Conservation (phyloP, 2,113 vertebrate species). For the Pterophyllum scalare region DNA sequence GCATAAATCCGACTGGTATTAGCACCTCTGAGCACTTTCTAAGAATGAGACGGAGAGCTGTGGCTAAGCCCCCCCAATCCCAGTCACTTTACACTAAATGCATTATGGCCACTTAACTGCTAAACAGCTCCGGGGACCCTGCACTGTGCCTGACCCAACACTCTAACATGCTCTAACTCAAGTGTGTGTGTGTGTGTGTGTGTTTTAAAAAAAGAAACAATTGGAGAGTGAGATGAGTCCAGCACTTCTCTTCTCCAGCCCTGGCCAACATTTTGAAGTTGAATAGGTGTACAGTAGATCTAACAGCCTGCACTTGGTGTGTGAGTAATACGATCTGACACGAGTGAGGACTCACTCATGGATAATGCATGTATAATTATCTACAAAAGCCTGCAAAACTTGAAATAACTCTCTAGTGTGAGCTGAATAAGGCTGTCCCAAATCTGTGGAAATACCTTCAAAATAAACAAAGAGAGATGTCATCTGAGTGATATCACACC, state of each 20-base stretch:
- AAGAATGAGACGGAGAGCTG: conserved; percentile 62
- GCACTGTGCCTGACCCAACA: conserved; percentile 47
- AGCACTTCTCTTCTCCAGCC: conserved; percentile 13
- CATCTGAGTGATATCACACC: not conserved
- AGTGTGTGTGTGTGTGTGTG: conserved; percentile 24
- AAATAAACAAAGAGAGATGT: conserved; percentile 1
- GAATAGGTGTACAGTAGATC: conserved; percentile 27
- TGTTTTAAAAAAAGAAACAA: conserved; percentile 29
- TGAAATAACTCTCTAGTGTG: not conserved
- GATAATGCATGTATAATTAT: not conserved
- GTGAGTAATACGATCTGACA: conserved; percentile 18
- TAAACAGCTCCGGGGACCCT: conserved; percentile 60
- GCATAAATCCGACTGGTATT: conserved; percentile 53
- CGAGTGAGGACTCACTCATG: conserved; percentile 1
- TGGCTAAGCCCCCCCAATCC: conserved; percentile 53
- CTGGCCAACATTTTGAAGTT: conserved; percentile 10
- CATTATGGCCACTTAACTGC: conserved; percentile 64
- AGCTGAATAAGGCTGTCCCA: not conserved
- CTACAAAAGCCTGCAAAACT: not conserved
- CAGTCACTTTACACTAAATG: conserved; percentile 66
- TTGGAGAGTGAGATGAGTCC: conserved; percentile 32
- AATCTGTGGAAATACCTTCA: not conserved
- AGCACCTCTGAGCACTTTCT: conserved; percentile 62
- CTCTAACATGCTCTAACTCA: conserved; percentile 47
- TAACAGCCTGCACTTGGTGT: conserved; percentile 34